Evolutionary conservation across 2,888 invertebrate species (phyloP).

Genomic region (Spilosoma lubricipeda): DNA sequence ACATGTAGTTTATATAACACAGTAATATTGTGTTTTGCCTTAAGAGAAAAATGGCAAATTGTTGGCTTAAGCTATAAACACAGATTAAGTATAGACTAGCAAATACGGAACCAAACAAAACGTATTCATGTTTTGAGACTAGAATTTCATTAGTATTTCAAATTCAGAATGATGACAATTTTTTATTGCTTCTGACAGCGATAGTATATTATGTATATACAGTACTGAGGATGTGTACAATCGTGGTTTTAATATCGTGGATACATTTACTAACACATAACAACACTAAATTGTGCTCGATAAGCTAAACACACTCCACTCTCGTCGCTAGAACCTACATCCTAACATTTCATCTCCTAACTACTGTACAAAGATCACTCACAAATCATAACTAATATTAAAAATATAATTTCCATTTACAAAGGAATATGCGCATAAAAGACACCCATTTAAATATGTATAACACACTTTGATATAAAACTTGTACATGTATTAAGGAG

Average conservation of each 20-base stretch:
- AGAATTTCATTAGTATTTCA: not conserved
- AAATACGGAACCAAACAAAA: not conserved
- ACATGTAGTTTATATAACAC: not conserved
- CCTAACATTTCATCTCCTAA: conserved; percentile 68
- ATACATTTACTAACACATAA: conserved; percentile 40
- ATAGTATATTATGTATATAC: not conserved
- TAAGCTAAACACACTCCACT: conserved; percentile 34
- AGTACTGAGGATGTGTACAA: conserved; percentile 13
- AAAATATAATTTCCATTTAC: conserved; percentile 80
- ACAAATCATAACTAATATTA: conserved; percentile 56
- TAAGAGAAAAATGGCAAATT: not conserved
- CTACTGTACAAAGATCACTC: conserved; percentile 70
- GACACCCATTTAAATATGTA: conserved; percentile 61
- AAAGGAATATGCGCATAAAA: conserved; percentile 71
- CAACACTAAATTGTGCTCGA: conserved; percentile 48
- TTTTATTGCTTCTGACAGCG: not conserved
- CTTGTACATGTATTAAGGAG: conserved; percentile 61
- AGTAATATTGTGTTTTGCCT: not conserved
- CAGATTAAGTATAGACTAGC: not conserved
- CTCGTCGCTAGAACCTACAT: conserved; percentile 27
- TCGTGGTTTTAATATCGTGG: conserved; percentile 11
- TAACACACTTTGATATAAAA: conserved; percentile 55
- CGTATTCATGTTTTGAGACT: not conserved
- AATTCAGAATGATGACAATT: not conserved
- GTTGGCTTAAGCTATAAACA: not conserved